Conservation (phyloP, 2,113 vertebrate species). For the Tachysurus fulvidraco region DNA sequence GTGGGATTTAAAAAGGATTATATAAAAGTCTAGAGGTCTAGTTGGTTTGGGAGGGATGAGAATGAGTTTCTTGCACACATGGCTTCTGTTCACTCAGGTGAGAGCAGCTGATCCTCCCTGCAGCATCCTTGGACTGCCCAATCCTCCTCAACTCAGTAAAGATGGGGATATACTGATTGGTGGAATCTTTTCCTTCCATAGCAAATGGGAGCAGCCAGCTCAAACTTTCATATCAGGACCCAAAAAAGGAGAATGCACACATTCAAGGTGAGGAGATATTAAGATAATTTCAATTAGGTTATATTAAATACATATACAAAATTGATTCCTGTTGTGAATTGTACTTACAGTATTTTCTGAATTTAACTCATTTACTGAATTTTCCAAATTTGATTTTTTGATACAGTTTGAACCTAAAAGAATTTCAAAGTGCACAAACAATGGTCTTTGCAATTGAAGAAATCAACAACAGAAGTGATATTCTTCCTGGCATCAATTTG, state of each 20-base stretch:
- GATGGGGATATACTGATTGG: slow-evolving; percentile 58
- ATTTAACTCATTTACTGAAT: slow-evolving; percentile 1
- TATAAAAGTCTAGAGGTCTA: slow-evolving; percentile 21
- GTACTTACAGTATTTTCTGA: no score
- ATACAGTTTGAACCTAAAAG: neutral
- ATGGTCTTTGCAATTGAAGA: slow-evolving; percentile 53
- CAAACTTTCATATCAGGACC: slow-evolving; percentile 50
- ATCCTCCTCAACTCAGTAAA: slow-evolving; percentile 52
- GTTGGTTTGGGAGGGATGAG: neutral
- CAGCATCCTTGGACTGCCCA: slow-evolving; percentile 36
- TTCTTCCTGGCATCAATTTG: slow-evolving; percentile 56
- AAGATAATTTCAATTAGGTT: neutral
- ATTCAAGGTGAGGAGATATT: slow-evolving; percentile 45
- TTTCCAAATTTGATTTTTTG: slow-evolving; percentile 60
- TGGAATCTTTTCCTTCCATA: slow-evolving; percentile 60
- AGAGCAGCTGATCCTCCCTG: slow-evolving; percentile 48
- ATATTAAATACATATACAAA: neutral
- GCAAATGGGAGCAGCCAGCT: slow-evolving; percentile 50
- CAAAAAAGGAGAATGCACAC: slow-evolving; percentile 43
- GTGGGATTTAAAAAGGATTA: neutral
- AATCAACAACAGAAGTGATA: slow-evolving; percentile 57
- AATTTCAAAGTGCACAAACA: neutral
- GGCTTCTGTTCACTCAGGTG: slow-evolving; percentile 53
- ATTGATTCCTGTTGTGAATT: no score
- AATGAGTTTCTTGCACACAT: slow-evolving; percentile 49